A percentile compares a stretch with the other conserved stretches of the same genome.
Conservation (phyloP, 2,113 vertebrate species). For the Ictalurus punctatus region DNA sequence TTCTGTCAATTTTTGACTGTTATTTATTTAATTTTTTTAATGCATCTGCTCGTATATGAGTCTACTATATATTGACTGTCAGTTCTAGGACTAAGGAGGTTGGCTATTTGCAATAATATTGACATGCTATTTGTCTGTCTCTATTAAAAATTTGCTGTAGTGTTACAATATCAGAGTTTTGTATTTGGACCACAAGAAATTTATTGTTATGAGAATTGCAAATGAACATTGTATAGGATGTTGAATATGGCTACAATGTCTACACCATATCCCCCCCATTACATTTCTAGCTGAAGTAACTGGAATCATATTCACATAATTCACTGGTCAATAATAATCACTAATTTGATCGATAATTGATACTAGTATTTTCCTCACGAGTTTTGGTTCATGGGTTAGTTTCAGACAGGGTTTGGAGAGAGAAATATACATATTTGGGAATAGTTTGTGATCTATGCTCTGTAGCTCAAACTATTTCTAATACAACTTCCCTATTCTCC, state of each 20-base stretch:
- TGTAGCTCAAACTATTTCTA: not conserved
- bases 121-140: constrained; percentile 28
- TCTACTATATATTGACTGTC: constrained; percentile 1
- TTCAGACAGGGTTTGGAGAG: not conserved
- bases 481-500: too few relatives aligned
- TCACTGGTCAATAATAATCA: not conserved
- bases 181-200: not conserved
- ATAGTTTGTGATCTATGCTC: not conserved
- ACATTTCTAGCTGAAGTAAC: not conserved
- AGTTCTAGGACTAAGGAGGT: constrained; percentile 23
- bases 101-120: constrained; percentile 41
- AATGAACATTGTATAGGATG: not conserved
- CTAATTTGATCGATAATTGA: not conserved
- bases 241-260: not conserved
- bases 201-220: not conserved
- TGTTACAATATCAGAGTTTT: constrained; percentile 11
- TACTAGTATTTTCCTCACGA: not conserved
- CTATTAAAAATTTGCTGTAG: constrained; percentile 23
- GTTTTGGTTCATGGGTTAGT: not conserved
- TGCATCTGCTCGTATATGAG: not conserved
- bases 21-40: constrained; percentile 21
- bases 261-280: not conserved
- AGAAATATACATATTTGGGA: not conserved
- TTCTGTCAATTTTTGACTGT: constrained; percentile 22
- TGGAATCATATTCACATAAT: not conserved